Evolutionary conservation across 2,888 invertebrate species (phyloP).

Genomic region (Caenorhabditis wallacei): DNA sequence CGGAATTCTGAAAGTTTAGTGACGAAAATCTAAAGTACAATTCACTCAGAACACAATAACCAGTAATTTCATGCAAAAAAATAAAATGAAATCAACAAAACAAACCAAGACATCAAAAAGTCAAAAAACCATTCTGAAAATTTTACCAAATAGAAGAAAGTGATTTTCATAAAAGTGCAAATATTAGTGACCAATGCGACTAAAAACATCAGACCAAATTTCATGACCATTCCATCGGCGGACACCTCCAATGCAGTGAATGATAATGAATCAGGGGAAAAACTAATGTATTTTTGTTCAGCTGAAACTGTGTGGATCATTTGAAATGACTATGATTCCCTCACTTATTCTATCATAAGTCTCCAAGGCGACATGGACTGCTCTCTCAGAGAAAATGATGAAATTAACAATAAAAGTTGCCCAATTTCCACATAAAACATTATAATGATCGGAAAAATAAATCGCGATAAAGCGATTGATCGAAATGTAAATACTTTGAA

Average conservation of each 20-base stretch:
- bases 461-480: constrained; percentile 41
- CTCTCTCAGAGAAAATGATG: neutral
- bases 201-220: constrained; percentile 18
- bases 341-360: constrained; percentile 23
- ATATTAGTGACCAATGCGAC: constrained; percentile 12
- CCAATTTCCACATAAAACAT: constrained; percentile 18
- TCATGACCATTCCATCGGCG: constrained; percentile 10
- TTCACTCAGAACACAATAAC: neutral
- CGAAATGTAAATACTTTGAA: constrained; percentile 53
- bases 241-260: constrained; percentile 32
- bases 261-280: constrained; percentile 24
- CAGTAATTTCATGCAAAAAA: neutral
- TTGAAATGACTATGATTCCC: neutral
- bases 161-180: constrained; percentile 27
- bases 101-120: neutral
- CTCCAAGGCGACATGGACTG: constrained; percentile 16
- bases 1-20: constrained; percentile 22
- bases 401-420: constrained; percentile 11
- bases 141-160: constrained; percentile 33
- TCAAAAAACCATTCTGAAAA: neutral
- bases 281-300: constrained; percentile 12
- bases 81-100: neutral
- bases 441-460: constrained; percentile 21
- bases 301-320: neutral
- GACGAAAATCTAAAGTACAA: neutral